Conservation (phyloP, 2,888 invertebrate species). For the Cataglyphis albicans region DNA sequence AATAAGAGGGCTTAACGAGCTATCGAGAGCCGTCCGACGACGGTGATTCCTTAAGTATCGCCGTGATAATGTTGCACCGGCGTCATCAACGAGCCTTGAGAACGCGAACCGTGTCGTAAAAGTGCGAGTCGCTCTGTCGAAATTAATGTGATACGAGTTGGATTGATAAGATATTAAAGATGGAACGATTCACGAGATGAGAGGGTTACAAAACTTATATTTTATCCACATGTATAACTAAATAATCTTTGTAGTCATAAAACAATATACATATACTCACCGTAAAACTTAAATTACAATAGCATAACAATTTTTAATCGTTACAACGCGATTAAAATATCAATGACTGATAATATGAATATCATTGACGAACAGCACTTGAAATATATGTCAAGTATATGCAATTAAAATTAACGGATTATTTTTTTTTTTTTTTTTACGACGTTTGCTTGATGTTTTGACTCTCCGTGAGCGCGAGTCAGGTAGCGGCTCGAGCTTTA, state of each 20-base stretch:
- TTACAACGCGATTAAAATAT: background rate
- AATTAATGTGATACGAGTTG: background rate
- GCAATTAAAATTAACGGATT: background rate
- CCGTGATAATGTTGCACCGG: constrained; percentile 1
- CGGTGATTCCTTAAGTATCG: constrained; percentile 40
- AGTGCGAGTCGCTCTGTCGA: background rate
- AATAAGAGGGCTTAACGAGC: constrained; percentile 49
- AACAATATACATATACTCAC: too few species aligned
- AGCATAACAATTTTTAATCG: background rate
- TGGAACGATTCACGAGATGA: background rate
- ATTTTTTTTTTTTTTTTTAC: too few species aligned
- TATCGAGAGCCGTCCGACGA: constrained; percentile 17
- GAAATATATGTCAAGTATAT: background rate
- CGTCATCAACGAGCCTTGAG: background rate
- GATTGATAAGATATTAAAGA: background rate
- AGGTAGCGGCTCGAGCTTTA: constrained; percentile 9
- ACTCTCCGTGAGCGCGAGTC: constrained; percentile 1
- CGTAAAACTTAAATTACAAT: background rate
- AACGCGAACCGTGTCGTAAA: background rate
- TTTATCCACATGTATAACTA: background rate
- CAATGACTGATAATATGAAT: background rate
- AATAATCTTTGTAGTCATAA: background rate
- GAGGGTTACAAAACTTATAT: background rate
- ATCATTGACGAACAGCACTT: background rate
- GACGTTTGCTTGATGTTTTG: background rate